phyloP scores from a whole-genome alignment of 2,888 invertebrate species.

The Drosophila paramelanica region DNA sequence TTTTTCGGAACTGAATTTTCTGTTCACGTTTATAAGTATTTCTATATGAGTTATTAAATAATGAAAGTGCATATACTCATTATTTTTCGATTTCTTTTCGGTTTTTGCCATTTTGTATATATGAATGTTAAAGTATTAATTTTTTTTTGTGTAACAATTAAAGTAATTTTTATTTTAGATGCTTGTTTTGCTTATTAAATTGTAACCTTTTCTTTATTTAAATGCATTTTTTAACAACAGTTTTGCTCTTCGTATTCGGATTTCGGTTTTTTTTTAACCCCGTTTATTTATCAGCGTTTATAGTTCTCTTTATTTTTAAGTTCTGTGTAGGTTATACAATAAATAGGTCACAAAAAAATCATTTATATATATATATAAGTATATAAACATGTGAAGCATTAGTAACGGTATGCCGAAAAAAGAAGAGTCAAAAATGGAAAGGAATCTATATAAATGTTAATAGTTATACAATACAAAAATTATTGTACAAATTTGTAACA shows the following conservation, averaged over 20 bases:
- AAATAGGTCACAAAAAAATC: constrained; percentile 56
- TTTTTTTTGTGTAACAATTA: constrained; percentile 47
- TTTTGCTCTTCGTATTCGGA: constrained; percentile 45
- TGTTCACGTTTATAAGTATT: constrained; percentile 31
- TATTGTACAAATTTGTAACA: constrained; percentile 70
- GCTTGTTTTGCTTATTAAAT: constrained; percentile 39
- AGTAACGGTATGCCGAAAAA: constrained; percentile 37
- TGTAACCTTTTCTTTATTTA: constrained; percentile 51
- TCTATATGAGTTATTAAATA: constrained; percentile 59
- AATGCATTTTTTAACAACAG: constrained; percentile 72
- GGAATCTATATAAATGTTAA: constrained; percentile 45
- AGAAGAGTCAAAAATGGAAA: constrained; percentile 43
- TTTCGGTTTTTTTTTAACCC: constrained; percentile 16
- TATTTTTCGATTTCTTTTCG: constrained; percentile 21
- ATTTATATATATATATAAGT: constrained; percentile 27
- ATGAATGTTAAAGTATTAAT: constrained; percentile 59
- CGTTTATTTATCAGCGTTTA: constrained; percentile 11
- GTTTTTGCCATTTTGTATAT: constrained; percentile 30
- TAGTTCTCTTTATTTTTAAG: constrained; percentile 31
- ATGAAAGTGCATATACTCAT: constrained; percentile 64
- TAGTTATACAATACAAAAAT: constrained; percentile 46
- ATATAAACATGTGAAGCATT: constrained; percentile 46
- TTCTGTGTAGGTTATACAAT: constrained; percentile 48
- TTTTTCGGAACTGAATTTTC: constrained; percentile 27
- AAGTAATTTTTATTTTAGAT: constrained; percentile 32